phyloP scores from a whole-genome alignment of 2,113 vertebrate species.

The Lepus europaeus region DNA sequence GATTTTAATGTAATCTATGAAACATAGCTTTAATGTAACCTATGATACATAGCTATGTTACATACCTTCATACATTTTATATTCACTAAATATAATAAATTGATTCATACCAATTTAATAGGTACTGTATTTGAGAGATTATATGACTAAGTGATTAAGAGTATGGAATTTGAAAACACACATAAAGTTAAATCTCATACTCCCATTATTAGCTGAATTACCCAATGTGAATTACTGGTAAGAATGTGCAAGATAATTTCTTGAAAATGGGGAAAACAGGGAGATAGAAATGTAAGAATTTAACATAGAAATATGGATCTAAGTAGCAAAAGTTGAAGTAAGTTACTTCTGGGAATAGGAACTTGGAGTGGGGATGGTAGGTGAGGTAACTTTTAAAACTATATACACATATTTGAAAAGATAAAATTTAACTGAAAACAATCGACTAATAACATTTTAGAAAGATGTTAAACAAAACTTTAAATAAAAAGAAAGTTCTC shows the following conservation, averaged over 20 bases:
- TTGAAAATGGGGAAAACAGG: background rate
- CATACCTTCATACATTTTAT: constrained; percentile 5
- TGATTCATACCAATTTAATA: constrained; percentile 13
- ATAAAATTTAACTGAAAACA: constrained; percentile 17
- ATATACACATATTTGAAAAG: background rate
- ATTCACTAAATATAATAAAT: constrained; percentile 27
- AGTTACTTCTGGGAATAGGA: background rate
- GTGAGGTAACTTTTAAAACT: constrained; percentile 26
- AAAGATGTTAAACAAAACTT: constrained; percentile 18
- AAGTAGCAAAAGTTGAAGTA: background rate
- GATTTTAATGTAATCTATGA: too few relatives aligned
- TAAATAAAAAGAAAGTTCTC: background rate
- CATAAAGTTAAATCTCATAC: constrained; percentile 34
- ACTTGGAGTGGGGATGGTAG: background rate
- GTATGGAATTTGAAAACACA: background rate
- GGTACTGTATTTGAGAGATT: background rate
- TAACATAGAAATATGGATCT: constrained; percentile 19
- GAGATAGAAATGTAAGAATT: background rate
- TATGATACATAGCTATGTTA: background rate
- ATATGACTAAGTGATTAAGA: background rate
- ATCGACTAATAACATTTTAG: background rate
- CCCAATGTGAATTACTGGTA: background rate
- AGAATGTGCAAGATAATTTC: constrained; percentile 17
- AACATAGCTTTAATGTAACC: too few relatives aligned
- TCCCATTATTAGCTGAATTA: background rate